Base-by-base conservation (phyloP, 2,888 invertebrate species). In the Zelleria hepariella region DNA sequence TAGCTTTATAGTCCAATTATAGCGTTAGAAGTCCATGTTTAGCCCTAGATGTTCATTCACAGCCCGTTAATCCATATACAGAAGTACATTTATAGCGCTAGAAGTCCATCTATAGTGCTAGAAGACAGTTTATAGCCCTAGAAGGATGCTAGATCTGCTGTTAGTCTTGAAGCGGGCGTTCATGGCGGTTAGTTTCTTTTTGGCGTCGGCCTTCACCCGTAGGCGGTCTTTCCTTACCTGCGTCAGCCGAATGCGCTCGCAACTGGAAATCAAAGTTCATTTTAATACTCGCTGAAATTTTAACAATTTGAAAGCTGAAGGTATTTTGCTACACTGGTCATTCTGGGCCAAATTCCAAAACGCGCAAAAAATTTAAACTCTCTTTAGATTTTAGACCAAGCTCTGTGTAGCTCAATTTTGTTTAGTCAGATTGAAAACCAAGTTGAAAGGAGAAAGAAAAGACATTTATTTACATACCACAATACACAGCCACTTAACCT, bases 171-270 rank as follows among this genome's bases (percentile, higher is more conserved):
- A 20, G 23, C 24, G 47, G 47, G 20, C 24, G 32, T 32, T 32
- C 15, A 32, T 8, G 21, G 18, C 8, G 6, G 18, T 51, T 27
- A 25, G 52, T 51, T 26, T 26, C 5, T 55, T 55, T 24, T 64
- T 57, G 8, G 61, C 58, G 7, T 47, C 60, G n/a, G 57, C n/a
- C 51, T 64, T 64, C 7, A 61, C 61, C 6, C 73, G 70, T 57
- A 83, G 64, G 0, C 79, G 68, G 23, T 80, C 77, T 62, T 72
- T 74, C 58, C 87, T 84, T 80, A 86, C 82, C 85, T 87, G 78
- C 1, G 83, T 86, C 1, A 87, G 70, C 0, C 82, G 76, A 61
- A 74, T 73, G 66, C 85, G 72, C 72, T 87, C 87, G 60, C 87
- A 87, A 59, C 85, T 86, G 83, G 10, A 59, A n/a, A n/a, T n/a